A percentile compares a stretch with the other conserved stretches of the same genome.
These are phyloP conservation scores for Pachliopta kotzebuea DNA, from an alignment of 2,888 invertebrate genomes.

Conservation along the genomic window DNA sequence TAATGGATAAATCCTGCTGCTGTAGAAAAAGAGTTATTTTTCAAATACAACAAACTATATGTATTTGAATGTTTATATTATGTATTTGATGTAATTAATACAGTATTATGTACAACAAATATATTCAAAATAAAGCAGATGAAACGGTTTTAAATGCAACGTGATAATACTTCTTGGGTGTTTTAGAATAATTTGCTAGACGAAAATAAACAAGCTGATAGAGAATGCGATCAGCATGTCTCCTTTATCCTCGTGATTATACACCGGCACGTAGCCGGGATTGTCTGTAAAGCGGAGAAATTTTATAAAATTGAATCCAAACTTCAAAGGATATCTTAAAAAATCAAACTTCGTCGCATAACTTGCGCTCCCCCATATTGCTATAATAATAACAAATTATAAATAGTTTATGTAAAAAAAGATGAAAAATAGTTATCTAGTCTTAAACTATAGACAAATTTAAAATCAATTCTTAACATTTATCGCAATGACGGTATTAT, in stretches of 20 bases:
- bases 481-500: too few relatives aligned
- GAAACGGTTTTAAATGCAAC: neutral
- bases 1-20: too few relatives aligned
- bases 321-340: slow-evolving; percentile 15
- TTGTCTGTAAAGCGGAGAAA: slow-evolving; percentile 38
- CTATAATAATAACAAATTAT: neutral
- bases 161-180: neutral
- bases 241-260: slow-evolving; percentile 71
- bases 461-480: too few relatives aligned
- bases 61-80: too few relatives aligned
- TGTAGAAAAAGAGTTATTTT: too few relatives aligned
- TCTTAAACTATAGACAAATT: too few relatives aligned
- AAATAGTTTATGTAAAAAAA: too few relatives aligned
- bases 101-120: too few relatives aligned
- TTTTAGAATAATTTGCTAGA: slow-evolving; percentile 18
- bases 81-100: too few relatives aligned
- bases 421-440: too few relatives aligned
- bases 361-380: neutral
- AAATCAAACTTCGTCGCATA: neutral
- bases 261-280: slow-evolving; percentile 70
- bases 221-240: slow-evolving; percentile 63
- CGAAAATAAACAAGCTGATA: slow-evolving; percentile 44
- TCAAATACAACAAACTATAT: too few relatives aligned
- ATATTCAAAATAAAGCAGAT: neutral
- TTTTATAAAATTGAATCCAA: slow-evolving; percentile 28